Evolutionary conservation across 2,888 invertebrate species (phyloP).

Genomic region (Nephrotoma flavescens): DNA sequence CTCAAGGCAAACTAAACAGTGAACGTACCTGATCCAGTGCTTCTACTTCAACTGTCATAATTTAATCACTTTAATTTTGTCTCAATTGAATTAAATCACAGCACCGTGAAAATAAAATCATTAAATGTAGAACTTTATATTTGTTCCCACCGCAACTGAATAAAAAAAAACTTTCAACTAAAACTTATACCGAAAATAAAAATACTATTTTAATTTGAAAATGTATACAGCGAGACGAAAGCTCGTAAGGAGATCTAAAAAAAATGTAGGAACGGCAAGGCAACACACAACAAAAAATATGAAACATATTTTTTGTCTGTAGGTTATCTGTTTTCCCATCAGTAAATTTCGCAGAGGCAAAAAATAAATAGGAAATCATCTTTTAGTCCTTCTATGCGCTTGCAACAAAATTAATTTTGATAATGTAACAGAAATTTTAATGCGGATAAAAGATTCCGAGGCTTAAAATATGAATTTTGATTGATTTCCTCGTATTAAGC

Average conservation of each 20-base stretch:
- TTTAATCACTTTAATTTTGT: too few species aligned
- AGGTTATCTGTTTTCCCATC: background rate
- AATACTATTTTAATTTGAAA: background rate
- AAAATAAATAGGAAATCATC: background rate
- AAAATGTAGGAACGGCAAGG: background rate
- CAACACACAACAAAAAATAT: background rate
- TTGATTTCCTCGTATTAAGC: background rate
- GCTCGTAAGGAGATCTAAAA: background rate
- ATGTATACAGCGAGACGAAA: background rate
- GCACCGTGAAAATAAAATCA: background rate
- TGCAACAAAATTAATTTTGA: background rate
- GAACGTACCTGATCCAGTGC: too few species aligned
- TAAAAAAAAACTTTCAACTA: background rate
- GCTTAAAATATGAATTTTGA: background rate
- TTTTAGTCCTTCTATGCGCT: background rate
- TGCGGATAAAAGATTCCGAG: background rate
- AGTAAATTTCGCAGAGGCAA: background rate
- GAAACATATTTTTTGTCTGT: background rate
- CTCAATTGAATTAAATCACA: background rate
- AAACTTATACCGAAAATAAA: background rate
- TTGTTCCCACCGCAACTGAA: background rate
- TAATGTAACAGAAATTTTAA: background rate
- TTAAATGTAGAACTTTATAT: background rate
- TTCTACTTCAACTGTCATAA: too few species aligned
- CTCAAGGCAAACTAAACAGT: too few species aligned